These are phyloP conservation scores for Drosophila repleta DNA, from an alignment of 1,140 invertebrate genomes.

Conservation along the genomic window DNA sequence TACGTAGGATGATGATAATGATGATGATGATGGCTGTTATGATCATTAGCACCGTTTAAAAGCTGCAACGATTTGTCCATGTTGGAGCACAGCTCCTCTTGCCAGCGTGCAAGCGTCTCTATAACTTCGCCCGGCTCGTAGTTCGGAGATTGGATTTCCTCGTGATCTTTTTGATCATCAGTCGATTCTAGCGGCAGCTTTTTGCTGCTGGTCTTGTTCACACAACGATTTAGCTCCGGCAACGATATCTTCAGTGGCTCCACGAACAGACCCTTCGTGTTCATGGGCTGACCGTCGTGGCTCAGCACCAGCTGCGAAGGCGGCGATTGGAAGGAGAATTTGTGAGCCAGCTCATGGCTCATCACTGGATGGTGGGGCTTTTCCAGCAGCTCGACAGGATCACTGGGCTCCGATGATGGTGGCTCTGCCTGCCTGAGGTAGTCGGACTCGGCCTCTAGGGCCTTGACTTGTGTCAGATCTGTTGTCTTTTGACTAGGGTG, in stretches of 20 bases:
- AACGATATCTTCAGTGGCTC: constrained; percentile 42
- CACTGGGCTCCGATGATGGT: not conserved
- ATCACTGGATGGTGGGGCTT: constrained; percentile 16
- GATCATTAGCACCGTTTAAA: constrained; percentile 63
- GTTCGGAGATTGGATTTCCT: not conserved
- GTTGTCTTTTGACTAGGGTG: constrained; percentile 66
- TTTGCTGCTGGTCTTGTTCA: constrained; percentile 2
- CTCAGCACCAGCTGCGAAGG: constrained; percentile 2
- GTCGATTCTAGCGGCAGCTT: not conserved
- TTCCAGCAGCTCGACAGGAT: too few species aligned
- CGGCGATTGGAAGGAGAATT: not conserved
- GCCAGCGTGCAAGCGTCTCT: constrained; percentile 55
- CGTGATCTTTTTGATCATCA: not conserved
- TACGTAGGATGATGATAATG: not conserved
- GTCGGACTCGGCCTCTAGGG: constrained; percentile 21
- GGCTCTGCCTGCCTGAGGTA: not conserved
- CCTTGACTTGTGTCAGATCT: constrained; percentile 51
- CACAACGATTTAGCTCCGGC: constrained; percentile 26
- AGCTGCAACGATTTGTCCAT: constrained; percentile 23
- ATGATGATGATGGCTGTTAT: constrained; percentile 41
- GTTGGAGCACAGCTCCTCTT: constrained; percentile 42
- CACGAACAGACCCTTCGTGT: constrained; percentile 44
- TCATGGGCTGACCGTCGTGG: constrained; percentile 22
- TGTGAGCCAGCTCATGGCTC: too few species aligned
- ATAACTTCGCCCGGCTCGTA: constrained; percentile 45